Evolutionary conservation across 2,888 invertebrate species (phyloP).

Genomic region (Drosophila setosimentum): DNA sequence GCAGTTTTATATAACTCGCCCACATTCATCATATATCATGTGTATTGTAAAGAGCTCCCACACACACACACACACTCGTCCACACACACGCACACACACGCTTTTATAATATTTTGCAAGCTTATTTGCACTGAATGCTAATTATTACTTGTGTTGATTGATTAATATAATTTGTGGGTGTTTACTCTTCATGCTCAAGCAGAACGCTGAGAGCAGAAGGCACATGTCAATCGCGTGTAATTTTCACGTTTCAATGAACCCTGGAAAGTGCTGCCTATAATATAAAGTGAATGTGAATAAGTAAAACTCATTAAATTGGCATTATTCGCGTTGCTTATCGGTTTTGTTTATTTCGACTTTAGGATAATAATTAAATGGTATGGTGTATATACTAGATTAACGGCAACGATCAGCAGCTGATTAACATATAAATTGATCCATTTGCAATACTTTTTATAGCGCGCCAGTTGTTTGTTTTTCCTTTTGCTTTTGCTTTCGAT

Average conservation of each 20-base stretch:
- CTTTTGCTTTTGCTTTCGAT: neutral
- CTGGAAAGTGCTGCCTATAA: conserved; percentile 18
- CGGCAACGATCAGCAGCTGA: conserved; percentile 56
- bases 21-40: neutral
- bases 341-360: conserved; percentile 43
- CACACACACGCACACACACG: neutral
- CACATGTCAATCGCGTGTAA: conserved; percentile 3
- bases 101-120: conserved; percentile 8
- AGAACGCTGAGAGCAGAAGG: neutral
- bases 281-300: conserved; percentile 31
- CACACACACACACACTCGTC: neutral
- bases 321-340: conserved; percentile 49
- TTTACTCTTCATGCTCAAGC: conserved; percentile 28
- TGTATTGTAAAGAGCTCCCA: conserved; percentile 2
- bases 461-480: conserved; percentile 23
- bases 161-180: conserved; percentile 40
- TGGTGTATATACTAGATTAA: conserved; percentile 34
- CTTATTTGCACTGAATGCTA: conserved; percentile 36
- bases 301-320: conserved; percentile 37
- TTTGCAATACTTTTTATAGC: conserved; percentile 55
- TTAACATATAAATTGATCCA: conserved; percentile 49
- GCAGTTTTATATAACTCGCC: neutral
- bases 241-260: conserved; percentile 42
- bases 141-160: conserved; percentile 37
- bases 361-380: conserved; percentile 38